Conservation (phyloP, 2,888 invertebrate genomes). For the Tachina grossa region DNA sequence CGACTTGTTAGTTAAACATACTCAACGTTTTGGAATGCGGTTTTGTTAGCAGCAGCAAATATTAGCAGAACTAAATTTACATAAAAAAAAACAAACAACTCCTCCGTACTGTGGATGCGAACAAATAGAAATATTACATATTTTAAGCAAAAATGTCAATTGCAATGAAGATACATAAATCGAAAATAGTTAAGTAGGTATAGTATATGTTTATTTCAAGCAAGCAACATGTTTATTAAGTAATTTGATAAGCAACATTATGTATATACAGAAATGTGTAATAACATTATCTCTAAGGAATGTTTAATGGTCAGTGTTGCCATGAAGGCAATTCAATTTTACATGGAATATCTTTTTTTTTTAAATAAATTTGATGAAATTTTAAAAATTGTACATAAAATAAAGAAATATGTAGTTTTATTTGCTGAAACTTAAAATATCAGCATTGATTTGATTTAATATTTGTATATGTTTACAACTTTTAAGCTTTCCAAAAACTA, state of each 20-base stretch:
- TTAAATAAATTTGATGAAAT: too few relatives aligned
- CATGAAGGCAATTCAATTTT: not conserved
- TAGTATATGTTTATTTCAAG: not conserved
- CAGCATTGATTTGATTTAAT: too few relatives aligned
- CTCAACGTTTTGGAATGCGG: slow-evolving; percentile 69
- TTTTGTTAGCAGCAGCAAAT: slow-evolving; percentile 49
- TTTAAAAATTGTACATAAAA: too few relatives aligned
- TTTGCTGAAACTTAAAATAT: too few relatives aligned
- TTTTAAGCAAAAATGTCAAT: slow-evolving; percentile 42
- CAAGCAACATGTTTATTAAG: not conserved
- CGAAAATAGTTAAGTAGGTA: not conserved
- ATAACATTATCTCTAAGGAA: not conserved
- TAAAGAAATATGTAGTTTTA: too few relatives aligned
- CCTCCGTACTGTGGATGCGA: not conserved
- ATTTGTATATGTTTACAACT: too few relatives aligned
- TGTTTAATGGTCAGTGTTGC: not conserved
- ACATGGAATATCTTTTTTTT: too few relatives aligned
- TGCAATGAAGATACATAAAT: slow-evolving; percentile 20
- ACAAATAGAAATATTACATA: slow-evolving; percentile 14
- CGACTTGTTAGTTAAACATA: slow-evolving; percentile 27
- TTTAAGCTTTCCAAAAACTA: too few relatives aligned
- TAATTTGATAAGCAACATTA: not conserved
- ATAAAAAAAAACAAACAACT: slow-evolving; percentile 14
- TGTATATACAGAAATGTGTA: not conserved
- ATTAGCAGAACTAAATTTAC: slow-evolving; percentile 2